Conservation (phyloP, 2,888 invertebrate species). For the Horisme vitalbata region DNA sequence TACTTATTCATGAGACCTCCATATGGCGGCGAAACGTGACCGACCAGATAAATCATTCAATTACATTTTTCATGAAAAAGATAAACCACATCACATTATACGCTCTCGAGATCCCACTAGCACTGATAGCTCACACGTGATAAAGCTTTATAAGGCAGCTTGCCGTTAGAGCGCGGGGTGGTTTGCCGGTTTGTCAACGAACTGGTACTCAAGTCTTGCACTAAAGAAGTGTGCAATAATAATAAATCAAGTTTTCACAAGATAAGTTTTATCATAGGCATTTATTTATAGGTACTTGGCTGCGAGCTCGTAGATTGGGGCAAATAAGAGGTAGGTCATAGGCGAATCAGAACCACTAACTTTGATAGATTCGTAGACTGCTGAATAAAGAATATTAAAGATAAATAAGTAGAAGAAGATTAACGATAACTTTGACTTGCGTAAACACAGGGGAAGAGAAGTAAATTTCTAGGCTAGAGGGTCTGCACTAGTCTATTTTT, state of each 20-base stretch:
- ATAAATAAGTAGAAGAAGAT: too few relatives aligned
- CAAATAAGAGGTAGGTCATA: neutral
- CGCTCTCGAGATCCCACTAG: conserved; percentile 38
- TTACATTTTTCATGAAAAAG: conserved; percentile 75
- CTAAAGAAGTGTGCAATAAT: conserved; percentile 27
- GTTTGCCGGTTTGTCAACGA: conserved; percentile 42
- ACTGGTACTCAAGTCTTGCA: conserved; percentile 34
- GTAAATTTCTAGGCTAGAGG: too few relatives aligned
- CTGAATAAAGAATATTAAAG: too few relatives aligned
- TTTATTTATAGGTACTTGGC: conserved; percentile 26
- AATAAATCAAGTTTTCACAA: conserved; percentile 42
- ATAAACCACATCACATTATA: conserved; percentile 39
- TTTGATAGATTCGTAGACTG: too few relatives aligned
- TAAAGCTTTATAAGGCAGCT: conserved; percentile 35
- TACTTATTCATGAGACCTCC: conserved; percentile 82
- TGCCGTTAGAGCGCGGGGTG: conserved; percentile 34
- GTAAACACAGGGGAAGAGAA: too few relatives aligned
- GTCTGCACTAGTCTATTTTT: too few relatives aligned
- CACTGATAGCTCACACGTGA: conserved; percentile 39
- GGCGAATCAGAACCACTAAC: neutral
- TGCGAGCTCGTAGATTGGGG: conserved; percentile 4
- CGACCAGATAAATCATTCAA: conserved; percentile 78
- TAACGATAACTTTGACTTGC: too few relatives aligned
- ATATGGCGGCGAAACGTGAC: conserved; percentile 79
- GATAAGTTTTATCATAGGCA: conserved; percentile 43